A percentile compares a stretch with the other conserved stretches of the same genome.
These are phyloP conservation scores for Hemiprocne comata DNA, from an alignment of 2,113 vertebrate species.

Conservation along the genomic window DNA sequence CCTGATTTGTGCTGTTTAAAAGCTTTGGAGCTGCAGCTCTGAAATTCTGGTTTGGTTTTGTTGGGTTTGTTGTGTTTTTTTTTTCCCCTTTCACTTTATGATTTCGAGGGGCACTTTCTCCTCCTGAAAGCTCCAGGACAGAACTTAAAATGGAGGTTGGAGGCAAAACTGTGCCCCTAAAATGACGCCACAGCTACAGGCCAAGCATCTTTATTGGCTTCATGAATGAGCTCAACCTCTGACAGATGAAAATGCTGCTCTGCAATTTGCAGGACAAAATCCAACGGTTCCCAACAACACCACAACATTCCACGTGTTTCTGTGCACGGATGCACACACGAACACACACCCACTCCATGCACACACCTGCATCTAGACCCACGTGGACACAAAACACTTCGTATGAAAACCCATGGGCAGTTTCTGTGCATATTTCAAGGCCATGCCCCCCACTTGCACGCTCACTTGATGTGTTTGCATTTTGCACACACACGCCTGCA, in stretches of 20 bases:
- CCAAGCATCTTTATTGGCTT: background rate
- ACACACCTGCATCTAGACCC: fast-evolving
- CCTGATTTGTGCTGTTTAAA: background rate
- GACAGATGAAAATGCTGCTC: background rate
- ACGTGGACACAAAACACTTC: fast-evolving
- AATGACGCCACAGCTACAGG: fast-evolving
- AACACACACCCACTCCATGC: fast-evolving
- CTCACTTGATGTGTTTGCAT: fast-evolving
- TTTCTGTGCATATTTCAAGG: fast-evolving
- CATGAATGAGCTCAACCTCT: fast-evolving
- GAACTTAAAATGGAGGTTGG: background rate
- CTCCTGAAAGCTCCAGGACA: background rate
- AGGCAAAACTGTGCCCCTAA: background rate
- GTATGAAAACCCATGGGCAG: fast-evolving
- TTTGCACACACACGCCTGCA: fast-evolving
- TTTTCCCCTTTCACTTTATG: background rate
- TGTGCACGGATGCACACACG: fast-evolving
- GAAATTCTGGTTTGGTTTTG: background rate
- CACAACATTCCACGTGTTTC: fast-evolving
- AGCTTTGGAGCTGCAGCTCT: background rate
- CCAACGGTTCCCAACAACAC: fast-evolving
- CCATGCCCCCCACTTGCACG: fast-evolving
- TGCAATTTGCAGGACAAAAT: background rate
- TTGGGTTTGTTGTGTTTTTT: background rate
- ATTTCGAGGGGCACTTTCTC: background rate